Evolutionary conservation across 2,888 invertebrate species (phyloP).

Genomic region (Fissipunctia ypsillon): DNA sequence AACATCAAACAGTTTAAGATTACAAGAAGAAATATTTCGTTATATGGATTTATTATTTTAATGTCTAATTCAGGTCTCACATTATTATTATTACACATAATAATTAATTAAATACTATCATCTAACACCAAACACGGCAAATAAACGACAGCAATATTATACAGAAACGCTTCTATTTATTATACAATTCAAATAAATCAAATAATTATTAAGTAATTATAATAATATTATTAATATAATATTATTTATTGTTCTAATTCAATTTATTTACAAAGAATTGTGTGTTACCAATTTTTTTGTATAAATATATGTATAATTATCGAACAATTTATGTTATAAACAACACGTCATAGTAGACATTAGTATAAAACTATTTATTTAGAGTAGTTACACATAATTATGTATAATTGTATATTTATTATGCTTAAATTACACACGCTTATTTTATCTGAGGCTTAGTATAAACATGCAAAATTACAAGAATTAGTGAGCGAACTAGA

Average conservation of each 20-base stretch:
- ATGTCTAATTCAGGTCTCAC: slow-evolving; percentile 82
- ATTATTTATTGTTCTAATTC: slow-evolving; percentile 65
- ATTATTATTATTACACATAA: slow-evolving; percentile 68
- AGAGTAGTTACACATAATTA: slow-evolving; percentile 30
- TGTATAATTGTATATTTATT: slow-evolving; percentile 27
- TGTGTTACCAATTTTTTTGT: slow-evolving; percentile 67
- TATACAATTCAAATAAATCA: slow-evolving; percentile 58
- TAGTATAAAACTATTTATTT: slow-evolving; percentile 63
- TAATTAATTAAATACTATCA: slow-evolving; percentile 68
- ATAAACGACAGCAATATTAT: slow-evolving; percentile 79
- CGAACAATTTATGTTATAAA: slow-evolving; percentile 68
- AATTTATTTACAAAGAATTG: slow-evolving; percentile 69
- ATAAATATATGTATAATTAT: slow-evolving; percentile 75
- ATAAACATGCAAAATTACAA: slow-evolving; percentile 3
- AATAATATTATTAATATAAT: too few species aligned
- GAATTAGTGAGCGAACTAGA: slow-evolving; percentile 11
- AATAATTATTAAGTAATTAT: slow-evolving; percentile 36
- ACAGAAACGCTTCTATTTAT: slow-evolving; percentile 78
- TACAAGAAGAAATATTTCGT: slow-evolving; percentile 60
- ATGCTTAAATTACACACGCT: slow-evolving; percentile 31
- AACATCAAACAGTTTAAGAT: slow-evolving; percentile 68
- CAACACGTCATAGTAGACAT: slow-evolving; percentile 62
- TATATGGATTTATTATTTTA: slow-evolving; percentile 64
- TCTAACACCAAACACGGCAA: slow-evolving; percentile 89
- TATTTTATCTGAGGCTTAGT: slow-evolving; percentile 49